Evolutionary conservation across 2,888 invertebrate genomes (phyloP).

Genomic region (Thecocarcelia acutangulata): DNA sequence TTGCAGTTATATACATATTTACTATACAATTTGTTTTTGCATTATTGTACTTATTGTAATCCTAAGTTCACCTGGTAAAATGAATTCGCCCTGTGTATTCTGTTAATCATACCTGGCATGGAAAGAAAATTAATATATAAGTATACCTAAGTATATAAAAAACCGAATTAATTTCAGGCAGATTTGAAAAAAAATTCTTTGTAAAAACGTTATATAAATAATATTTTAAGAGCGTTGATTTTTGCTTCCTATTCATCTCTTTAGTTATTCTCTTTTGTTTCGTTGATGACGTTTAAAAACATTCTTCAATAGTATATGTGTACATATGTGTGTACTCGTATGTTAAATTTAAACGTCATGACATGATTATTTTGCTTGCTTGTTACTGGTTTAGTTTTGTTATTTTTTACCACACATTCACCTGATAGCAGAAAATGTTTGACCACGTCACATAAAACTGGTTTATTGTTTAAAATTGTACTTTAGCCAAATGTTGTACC

Average conservation of each 20-base stretch:
- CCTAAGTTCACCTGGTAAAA: no score
- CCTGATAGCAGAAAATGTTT: slow-evolving; percentile 20
- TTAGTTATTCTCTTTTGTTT: background rate
- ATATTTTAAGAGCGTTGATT: no score
- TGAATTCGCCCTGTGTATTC: no score
- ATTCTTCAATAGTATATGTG: no score
- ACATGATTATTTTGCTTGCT: background rate
- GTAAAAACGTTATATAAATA: background rate
- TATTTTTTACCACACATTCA: slow-evolving; percentile 19
- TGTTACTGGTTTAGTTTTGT: slow-evolving; percentile 4
- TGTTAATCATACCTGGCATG: no score
- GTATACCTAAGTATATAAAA: no score
- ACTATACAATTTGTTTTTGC: no score
- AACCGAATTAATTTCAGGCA: background rate
- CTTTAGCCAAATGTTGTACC: slow-evolving; percentile 12
- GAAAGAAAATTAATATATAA: no score
- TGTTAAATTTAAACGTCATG: slow-evolving; percentile 14
- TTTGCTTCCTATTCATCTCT: background rate
- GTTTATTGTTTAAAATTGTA: slow-evolving; percentile 45
- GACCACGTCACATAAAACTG: slow-evolving; percentile 66
- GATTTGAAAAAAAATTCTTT: background rate
- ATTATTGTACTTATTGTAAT: no score
- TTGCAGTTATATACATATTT: no score
- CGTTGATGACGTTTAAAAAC: no score
- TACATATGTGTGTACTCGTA: no score